Percentiles rank a stretch among this genome's conserved stretches.
These are phyloP conservation scores for Ecliptopera silaceata DNA, from an alignment of 2,888 invertebrate genomes.

Conservation along the genomic window DNA sequence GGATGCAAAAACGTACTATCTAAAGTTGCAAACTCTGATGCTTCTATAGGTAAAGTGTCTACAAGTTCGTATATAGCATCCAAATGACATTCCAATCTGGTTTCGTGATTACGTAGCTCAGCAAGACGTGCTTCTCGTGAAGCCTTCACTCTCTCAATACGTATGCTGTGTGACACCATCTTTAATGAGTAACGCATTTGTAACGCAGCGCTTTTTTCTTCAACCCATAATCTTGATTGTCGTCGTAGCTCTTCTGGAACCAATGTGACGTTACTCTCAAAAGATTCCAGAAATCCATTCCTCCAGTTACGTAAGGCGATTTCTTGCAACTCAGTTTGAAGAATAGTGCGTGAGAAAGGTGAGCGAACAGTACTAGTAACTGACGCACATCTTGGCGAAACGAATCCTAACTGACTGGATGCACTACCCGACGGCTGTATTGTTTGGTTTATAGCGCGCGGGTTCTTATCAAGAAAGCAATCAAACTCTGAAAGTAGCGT, in stretches of 20 bases:
- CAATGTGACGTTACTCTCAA: constrained; percentile 51
- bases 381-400: constrained; percentile 26
- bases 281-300: constrained; percentile 69
- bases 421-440: constrained; percentile 15
- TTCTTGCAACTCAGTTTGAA: constrained; percentile 63
- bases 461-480: constrained; percentile 62
- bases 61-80: constrained; percentile 55
- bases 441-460: constrained; percentile 32
- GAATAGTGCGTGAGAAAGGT: constrained; percentile 52
- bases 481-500: constrained; percentile 61
- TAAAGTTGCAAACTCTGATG: constrained; percentile 49
- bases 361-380: constrained; percentile 22
- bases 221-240: constrained; percentile 62
- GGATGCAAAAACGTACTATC: constrained; percentile 61
- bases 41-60: constrained; percentile 50
- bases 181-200: constrained; percentile 64
- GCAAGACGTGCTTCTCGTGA: constrained; percentile 52
- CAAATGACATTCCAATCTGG: constrained; percentile 60
- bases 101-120: constrained; percentile 60
- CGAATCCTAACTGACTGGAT: constrained; percentile 19
- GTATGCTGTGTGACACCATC: constrained; percentile 59
- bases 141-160: constrained; percentile 60
- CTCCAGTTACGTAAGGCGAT: constrained; percentile 60
- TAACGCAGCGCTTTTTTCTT: constrained; percentile 52
- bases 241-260: constrained; percentile 56